Conservation (phyloP, 2,797 vertebrate species). For the Rallus crepitans region DNA sequence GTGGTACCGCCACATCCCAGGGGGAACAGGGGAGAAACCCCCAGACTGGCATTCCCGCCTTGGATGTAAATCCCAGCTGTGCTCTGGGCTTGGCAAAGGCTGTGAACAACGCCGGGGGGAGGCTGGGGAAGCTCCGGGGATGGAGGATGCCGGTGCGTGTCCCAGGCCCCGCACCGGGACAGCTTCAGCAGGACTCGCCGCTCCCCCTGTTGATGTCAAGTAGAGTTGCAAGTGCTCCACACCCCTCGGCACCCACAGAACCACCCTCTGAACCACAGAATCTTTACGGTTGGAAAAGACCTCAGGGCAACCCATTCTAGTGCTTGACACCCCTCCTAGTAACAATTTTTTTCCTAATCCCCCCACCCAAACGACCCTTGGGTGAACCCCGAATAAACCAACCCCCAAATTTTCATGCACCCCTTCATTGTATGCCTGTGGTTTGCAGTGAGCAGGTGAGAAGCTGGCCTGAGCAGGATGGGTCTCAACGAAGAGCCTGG, state of each 20-base stretch:
- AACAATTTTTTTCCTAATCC: too few relatives aligned
- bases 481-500: neutral
- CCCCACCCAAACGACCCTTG: neutral
- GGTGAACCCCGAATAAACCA: neutral
- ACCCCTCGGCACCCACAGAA: neutral
- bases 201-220: slow-evolving; percentile 45
- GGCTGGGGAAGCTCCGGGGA: neutral
- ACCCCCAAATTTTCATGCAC: neutral
- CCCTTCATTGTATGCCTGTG: neutral
- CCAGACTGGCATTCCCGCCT: neutral
- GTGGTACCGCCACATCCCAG: rapidly evolving
- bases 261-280: too few relatives aligned
- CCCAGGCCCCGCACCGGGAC: neutral
- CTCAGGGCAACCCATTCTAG: too few relatives aligned
- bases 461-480: neutral
- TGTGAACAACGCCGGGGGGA: neutral
- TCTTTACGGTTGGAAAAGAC: too few relatives aligned
- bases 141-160: neutral
- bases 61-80: neutral
- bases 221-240: neutral
- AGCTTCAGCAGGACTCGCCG: neutral
- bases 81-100: neutral
- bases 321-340: too few relatives aligned
- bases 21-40: neutral
- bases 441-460: neutral